Base-by-base conservation (phyloP, 30 jellyfish, hydroid and myxozoan species). In the Hydractinia echinata region DNA sequence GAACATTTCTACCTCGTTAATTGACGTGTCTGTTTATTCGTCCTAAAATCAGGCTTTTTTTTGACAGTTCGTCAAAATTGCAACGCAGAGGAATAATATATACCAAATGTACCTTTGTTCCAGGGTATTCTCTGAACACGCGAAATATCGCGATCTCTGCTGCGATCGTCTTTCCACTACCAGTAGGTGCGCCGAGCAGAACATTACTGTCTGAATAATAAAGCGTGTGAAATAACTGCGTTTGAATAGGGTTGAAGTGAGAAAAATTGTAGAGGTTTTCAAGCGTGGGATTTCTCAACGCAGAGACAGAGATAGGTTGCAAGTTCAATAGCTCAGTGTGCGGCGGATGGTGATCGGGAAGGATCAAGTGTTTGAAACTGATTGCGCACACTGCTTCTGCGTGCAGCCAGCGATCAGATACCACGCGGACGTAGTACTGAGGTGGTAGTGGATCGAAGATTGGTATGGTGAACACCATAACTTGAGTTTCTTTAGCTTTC, bases 101-200 rank as follows among this genome's bases (percentile, higher is more conserved):
- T 30, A 30, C n/a, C n/a, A 30, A 15, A 53, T 73, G n/a, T 81
- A 90, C 97, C 87, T 95, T 95, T 21, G 95, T 73, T 11, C 90
- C 90, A 8, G 98, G 96, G 79, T 86, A 83, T 62, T 82, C 97
- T 71, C 97, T 79, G 79, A 95, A 89, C 21, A 94, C 76, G 60
- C 97, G 81, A 70, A 86, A 90, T 79, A 95, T 89, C 7, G 98
- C 99, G 56, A 95, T 48, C 71, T 95, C 99, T 54, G 99, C 99
- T 8, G 97, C 99, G 4, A 95, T 87, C 6, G 99, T 95, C 67
- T 95, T 95, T 51, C 99, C 99, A 87, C 98, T 89, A 8, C 99
- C 99, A 52, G 99, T 95, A 5, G 99, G 99, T 14, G 99, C 99
- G 21, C 99, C 99, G 16, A 95, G 95, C 85, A 95, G 73, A 4